Percentiles rank a stretch among this genome's conserved stretches.
Evolutionary conservation across 2,797 vertebrate genomes (phyloP).

Genomic region (Remorina albescens): DNA sequence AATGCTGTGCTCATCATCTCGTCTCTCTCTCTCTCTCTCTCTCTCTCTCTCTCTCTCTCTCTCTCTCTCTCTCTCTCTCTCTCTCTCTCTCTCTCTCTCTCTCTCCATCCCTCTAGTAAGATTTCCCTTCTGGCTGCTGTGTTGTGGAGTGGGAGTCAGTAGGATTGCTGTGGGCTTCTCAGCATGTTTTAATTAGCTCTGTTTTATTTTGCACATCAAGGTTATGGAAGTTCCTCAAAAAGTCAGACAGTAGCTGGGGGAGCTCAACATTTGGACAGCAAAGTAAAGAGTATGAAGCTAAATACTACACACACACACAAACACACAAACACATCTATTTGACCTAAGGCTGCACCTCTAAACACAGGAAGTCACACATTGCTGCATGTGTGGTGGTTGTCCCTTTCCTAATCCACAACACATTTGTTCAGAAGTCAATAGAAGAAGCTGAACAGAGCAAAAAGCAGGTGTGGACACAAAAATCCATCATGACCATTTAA

Average conservation of each 20-base stretch:
- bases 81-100: conserved; percentile 3
- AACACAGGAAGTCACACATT: background rate
- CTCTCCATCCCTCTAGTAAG: conserved; percentile 26
- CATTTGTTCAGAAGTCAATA: background rate
- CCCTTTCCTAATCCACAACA: background rate
- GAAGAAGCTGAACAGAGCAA: background rate
- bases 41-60: background rate
- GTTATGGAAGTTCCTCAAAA: conserved; percentile 59
- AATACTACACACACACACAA: background rate
- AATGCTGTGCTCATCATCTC: conserved; percentile 45
- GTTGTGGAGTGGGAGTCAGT: conserved; percentile 40
- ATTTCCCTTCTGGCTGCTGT: conserved; percentile 55
- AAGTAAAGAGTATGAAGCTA: background rate
- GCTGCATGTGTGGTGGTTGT: background rate
- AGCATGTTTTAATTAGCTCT: conserved; percentile 72
- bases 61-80: conserved; percentile 17
- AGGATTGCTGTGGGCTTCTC: conserved; percentile 65
- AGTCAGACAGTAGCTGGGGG: conserved; percentile 53
- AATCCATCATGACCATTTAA: too few species aligned
- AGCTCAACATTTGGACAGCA: conserved; percentile 20
- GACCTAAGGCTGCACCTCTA: background rate
- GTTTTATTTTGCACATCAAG: conserved; percentile 51
- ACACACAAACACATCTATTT: background rate
- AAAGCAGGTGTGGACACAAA: background rate
- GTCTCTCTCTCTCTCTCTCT: conserved; percentile 18